Conservation (phyloP, 2,113 vertebrate species). For the Oceanites oceanicus region DNA sequence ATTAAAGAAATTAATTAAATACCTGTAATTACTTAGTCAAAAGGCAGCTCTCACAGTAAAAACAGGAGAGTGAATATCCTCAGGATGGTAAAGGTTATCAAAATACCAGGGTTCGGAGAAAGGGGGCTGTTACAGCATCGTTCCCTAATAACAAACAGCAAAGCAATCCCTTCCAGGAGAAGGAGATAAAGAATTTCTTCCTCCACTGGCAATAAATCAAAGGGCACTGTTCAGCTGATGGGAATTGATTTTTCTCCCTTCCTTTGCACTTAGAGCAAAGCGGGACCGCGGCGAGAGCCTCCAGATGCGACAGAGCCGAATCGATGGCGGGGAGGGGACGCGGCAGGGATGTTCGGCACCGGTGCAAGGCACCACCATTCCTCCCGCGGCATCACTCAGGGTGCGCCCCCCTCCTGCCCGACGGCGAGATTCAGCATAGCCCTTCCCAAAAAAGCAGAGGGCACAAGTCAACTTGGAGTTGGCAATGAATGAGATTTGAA, state of each 20-base stretch:
- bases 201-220: constrained; percentile 65
- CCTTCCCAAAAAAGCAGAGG: not conserved
- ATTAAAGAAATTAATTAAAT: not conserved
- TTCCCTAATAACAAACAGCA: constrained; percentile 7
- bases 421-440: fast-evolving
- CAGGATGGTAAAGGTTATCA: constrained; percentile 51
- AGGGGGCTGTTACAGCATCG: not conserved
- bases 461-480: fast-evolving
- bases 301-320: not conserved
- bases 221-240: constrained; percentile 47
- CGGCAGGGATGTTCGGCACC: fast-evolving
- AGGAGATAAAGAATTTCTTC: constrained; percentile 63
- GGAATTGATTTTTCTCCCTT: constrained; percentile 70
- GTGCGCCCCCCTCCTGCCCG: fast-evolving
- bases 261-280: not conserved
- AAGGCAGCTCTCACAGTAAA: not conserved
- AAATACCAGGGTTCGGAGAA: constrained; percentile 17
- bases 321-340: not conserved
- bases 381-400: not conserved
- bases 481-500: not conserved
- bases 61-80: not conserved
- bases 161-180: constrained; percentile 14
- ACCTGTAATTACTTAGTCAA: not conserved
- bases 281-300: fast-evolving
- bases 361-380: fast-evolving